These are phyloP conservation scores for Phortica okadai DNA, from an alignment of 2,888 invertebrate genomes.

Conservation along the genomic window DNA sequence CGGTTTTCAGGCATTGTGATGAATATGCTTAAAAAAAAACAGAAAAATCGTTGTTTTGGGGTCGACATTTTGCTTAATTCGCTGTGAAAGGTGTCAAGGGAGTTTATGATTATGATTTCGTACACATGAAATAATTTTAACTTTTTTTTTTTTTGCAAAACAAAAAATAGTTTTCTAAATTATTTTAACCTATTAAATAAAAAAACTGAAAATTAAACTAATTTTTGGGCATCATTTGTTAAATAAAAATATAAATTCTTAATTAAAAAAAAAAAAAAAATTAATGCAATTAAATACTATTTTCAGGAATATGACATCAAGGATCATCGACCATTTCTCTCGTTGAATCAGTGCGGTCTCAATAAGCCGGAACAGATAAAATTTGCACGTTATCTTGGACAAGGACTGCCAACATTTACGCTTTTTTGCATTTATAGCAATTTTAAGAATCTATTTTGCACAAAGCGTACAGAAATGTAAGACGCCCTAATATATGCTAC, in stretches of 20 bases:
- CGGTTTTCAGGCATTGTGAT: not conserved
- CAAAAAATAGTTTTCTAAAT: not conserved
- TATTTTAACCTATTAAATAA: not conserved
- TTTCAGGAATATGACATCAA: conserved; percentile 74
- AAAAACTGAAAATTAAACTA: too few species aligned
- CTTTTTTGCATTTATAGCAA: conserved; percentile 77
- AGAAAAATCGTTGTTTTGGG: too few species aligned
- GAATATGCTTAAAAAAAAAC: not conserved
- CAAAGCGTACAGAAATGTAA: conserved; percentile 76
- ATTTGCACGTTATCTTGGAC: conserved; percentile 76
- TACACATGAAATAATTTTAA: too few species aligned
- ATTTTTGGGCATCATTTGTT: too few species aligned
- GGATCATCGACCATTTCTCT: conserved; percentile 76
- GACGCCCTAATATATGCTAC: conserved; percentile 46
- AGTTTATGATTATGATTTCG: too few species aligned
- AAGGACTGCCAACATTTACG: conserved; percentile 75
- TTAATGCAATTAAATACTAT: not conserved
- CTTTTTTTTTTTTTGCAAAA: too few species aligned
- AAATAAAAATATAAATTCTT: too few species aligned
- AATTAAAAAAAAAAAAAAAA: too few species aligned
- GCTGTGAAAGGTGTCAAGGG: too few species aligned
- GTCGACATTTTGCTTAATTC: too few species aligned
- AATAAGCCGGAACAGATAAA: conserved; percentile 76
- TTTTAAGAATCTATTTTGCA: conserved; percentile 76
- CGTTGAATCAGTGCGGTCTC: conserved; percentile 75